A percentile compares a stretch with the other conserved stretches of the same genome.
phyloP scores from a whole-genome alignment of 1,140 invertebrate genomes.

The Stegodyphus dumicola region DNA sequence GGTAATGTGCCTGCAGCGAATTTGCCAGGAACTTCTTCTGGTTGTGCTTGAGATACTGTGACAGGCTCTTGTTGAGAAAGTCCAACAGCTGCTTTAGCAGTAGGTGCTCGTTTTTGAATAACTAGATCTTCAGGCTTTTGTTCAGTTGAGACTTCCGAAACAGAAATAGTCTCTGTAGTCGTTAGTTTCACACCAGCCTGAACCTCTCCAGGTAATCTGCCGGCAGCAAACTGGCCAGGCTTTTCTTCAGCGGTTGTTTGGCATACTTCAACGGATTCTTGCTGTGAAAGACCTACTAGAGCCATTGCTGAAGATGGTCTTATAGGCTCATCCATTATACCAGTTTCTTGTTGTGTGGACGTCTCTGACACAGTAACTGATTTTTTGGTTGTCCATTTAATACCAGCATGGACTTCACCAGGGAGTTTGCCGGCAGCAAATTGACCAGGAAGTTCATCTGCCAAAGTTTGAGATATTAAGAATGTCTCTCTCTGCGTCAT shows the following conservation, averaged over 20 bases:
- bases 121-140: slow-evolving; percentile 39
- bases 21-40: slow-evolving; percentile 50
- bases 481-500: slow-evolving; percentile 57
- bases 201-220: slow-evolving; percentile 59
- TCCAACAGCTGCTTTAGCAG: slow-evolving; percentile 15
- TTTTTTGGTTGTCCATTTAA: slow-evolving; percentile 57
- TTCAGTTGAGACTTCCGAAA: slow-evolving; percentile 59
- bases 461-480: slow-evolving; percentile 40
- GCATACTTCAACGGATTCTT: slow-evolving; percentile 46
- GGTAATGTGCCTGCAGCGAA: slow-evolving; percentile 60
- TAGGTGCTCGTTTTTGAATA: slow-evolving; percentile 29
- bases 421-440: slow-evolving; percentile 60
- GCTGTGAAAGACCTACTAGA: slow-evolving; percentile 29
- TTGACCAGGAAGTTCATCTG: slow-evolving; percentile 49
- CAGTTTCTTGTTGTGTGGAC: slow-evolving; percentile 27
- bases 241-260: slow-evolving; percentile 55
- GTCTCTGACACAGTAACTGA: slow-evolving; percentile 60
- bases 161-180: slow-evolving; percentile 48
- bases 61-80: slow-evolving; percentile 47
- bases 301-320: slow-evolving; percentile 35
- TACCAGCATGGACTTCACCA: slow-evolving; percentile 56
- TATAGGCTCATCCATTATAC: slow-evolving; percentile 16
- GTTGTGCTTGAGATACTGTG: slow-evolving; percentile 27
- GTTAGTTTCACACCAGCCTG: slow-evolving; percentile 55
- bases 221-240: slow-evolving; percentile 51